phyloP scores from a whole-genome alignment of 1,140 invertebrate species.

The Plutomurus gul region DNA sequence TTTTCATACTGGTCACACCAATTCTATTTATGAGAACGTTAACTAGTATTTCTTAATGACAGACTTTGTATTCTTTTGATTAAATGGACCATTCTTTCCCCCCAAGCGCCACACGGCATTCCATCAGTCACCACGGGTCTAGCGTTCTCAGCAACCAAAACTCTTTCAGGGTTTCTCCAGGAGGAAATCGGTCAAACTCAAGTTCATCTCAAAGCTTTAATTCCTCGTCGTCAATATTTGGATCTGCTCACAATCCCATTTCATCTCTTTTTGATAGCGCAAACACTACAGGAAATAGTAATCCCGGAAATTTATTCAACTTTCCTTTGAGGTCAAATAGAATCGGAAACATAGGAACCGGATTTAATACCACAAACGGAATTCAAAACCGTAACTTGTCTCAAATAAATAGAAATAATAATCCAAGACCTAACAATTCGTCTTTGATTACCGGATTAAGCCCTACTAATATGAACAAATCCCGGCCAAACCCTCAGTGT shows the following conservation, averaged over 20 bases:
- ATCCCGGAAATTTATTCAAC: neutral
- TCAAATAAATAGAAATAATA: constrained; percentile 4
- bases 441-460: neutral
- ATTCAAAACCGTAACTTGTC: neutral
- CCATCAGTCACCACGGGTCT: neutral
- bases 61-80: neutral
- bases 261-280: neutral
- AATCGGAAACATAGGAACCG: neutral
- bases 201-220: neutral
- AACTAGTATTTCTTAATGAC: constrained; percentile 20
- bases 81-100: constrained; percentile 44
- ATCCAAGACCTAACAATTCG: neutral
- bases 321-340: neutral
- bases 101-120: constrained; percentile 4
- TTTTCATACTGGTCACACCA: neutral
- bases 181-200: neutral
- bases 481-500: neutral
- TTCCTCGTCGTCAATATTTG: neutral
- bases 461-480: neutral
- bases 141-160: constrained; percentile 14
- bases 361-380: neutral
- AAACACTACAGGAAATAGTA: neutral
- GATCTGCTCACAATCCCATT: neutral
- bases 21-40: neutral
- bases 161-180: constrained; percentile 2